phyloP scores from a whole-genome alignment of 2,888 invertebrate species.

The Tinea semifulvella region DNA sequence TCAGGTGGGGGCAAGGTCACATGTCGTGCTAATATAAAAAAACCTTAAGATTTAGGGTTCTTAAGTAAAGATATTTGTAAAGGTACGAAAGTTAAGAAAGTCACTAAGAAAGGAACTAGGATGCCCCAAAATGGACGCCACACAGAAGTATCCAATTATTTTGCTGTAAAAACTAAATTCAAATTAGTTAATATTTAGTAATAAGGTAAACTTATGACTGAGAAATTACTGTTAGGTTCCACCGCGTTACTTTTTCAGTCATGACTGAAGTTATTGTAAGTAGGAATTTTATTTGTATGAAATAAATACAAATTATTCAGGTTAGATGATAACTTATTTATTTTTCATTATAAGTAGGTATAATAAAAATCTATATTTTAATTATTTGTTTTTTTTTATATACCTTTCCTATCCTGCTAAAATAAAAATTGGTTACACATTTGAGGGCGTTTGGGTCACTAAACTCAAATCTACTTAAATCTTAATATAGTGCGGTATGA shows the following conservation, averaged over 20 bases:
- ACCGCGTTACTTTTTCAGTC: conserved; percentile 50
- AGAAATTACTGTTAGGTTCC: conserved; percentile 33
- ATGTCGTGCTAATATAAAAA: too few relatives aligned
- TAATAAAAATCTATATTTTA: neutral
- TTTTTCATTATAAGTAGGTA: neutral
- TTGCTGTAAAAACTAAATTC: neutral
- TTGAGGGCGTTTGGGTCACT: too few relatives aligned
- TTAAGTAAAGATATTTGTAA: too few relatives aligned
- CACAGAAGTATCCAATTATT: neutral
- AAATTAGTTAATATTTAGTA: neutral
- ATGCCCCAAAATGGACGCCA: too few relatives aligned
- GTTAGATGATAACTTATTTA: neutral
- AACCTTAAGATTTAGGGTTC: too few relatives aligned
- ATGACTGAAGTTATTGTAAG: conserved; percentile 32
- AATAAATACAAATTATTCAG: neutral
- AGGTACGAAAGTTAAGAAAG: too few relatives aligned
- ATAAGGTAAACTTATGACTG: conserved; percentile 53
- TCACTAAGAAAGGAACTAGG: too few relatives aligned
- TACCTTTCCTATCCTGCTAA: too few relatives aligned
- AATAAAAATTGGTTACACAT: too few relatives aligned
- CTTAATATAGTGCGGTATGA: too few relatives aligned
- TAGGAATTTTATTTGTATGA: neutral
- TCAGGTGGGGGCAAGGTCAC: too few relatives aligned
- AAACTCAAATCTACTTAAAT: too few relatives aligned
- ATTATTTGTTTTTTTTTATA: neutral